Base-by-base conservation (phyloP, 2,113 vertebrate species). In the Lophura nycthemera region DNA sequence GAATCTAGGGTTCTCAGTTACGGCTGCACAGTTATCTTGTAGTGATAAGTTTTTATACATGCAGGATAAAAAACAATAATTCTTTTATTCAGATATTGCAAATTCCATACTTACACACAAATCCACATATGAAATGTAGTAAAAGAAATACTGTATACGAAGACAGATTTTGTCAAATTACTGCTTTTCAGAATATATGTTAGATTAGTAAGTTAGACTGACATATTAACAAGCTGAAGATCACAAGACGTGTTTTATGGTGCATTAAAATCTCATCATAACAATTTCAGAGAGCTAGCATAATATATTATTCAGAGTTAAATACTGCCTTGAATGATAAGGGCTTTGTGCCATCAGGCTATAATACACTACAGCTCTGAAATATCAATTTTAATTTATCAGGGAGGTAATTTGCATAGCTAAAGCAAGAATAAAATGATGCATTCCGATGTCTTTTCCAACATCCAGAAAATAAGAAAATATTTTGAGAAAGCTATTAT, bases 301-400 rank as follows among this genome's bases (percentile, higher is more conserved):
- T 90, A 92, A 96, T 94, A 86, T 47, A 95, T 96, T 96, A 95
- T 95, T 92, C 88, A 86, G 75, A 75, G 83, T 96, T 96, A 96
- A 97, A 96, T 89, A 83, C 78, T 95, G 43, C 54, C 69, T 96
- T 95, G 92, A 94, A 80, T 48, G 75, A 95, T 96, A 97, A 93
- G n/a, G 74, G 40, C 87, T 92, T 95, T 67, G 83, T 86, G 64
- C 54, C 87, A 94, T 91, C 42, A 69, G 83, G 59, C 83, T 84
- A 63, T 89, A 93, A 87, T 87, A 95, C 88, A 90, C 56, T 92
- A 50, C 40, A 88, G 91, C 52, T 93, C 95, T 95, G 87, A 97
- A 97, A 95, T 80, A 95, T 83, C 61, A 92, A 50, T 92, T 95
- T 93, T 96, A 34, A 56, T 97, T 96, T 95, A 90, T 97, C 75